phyloP scores from a whole-genome alignment of 2,797 vertebrate species.

The Rhabdomys pumilio region DNA sequence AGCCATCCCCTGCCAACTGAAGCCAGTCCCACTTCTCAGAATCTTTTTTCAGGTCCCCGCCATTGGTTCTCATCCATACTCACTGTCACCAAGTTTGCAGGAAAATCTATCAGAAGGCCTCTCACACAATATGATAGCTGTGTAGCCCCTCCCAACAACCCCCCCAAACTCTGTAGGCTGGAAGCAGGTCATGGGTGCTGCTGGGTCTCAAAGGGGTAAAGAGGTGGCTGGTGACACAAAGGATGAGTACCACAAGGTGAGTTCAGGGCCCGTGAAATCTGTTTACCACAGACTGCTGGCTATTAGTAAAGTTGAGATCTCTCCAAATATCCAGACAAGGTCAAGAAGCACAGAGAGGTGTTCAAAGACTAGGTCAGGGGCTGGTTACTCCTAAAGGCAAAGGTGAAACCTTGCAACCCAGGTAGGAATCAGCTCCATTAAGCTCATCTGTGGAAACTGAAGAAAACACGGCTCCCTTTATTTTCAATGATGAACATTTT shows the following conservation, averaged over 20 bases:
- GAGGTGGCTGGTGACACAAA: not conserved
- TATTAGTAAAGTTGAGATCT: not conserved
- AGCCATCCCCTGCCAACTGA: not conserved
- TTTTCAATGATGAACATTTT: not conserved
- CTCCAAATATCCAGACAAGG: not conserved
- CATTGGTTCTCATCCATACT: not conserved
- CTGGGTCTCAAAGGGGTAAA: not conserved
- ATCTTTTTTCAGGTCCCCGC: not conserved
- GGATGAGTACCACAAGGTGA: fast-evolving
- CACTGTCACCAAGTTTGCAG: not conserved
- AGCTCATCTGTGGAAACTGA: not conserved
- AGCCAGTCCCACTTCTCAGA: not conserved
- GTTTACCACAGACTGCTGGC: no score
- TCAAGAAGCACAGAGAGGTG: not conserved
- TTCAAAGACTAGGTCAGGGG: not conserved
- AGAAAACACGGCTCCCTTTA: not conserved
- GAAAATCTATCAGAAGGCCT: not conserved
- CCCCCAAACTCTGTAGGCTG: not conserved
- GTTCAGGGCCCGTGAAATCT: not conserved
- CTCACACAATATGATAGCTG: not conserved
- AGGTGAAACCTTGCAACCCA: fast-evolving
- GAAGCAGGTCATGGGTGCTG: not conserved
- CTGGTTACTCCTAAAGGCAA: not conserved
- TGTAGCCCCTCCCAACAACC: not conserved
- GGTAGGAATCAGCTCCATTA: not conserved